phyloP scores from a whole-genome alignment of 2,888 invertebrate genomes.

The Eudiplozoon nipponicum region DNA sequence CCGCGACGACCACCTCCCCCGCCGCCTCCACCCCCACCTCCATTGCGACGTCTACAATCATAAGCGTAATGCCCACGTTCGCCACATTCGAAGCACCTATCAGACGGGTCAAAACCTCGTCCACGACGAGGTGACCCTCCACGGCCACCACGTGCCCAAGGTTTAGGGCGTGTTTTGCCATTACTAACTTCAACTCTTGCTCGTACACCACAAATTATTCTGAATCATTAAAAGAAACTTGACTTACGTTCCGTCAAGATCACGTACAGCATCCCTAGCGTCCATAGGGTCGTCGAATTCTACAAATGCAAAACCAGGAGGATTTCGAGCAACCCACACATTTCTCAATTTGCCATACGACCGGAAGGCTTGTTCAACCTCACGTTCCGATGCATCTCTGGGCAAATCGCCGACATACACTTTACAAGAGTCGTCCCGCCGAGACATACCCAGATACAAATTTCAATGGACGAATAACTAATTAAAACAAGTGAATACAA shows the following conservation, averaged over 20 bases:
- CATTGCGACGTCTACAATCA: slow-evolving; percentile 9
- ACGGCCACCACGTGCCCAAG: slow-evolving; percentile 6
- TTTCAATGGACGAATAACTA: too few species aligned
- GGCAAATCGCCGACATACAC: slow-evolving; percentile 19
- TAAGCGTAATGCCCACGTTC: slow-evolving; percentile 16
- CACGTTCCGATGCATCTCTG: slow-evolving; percentile 18
- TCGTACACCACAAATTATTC: slow-evolving; percentile 13
- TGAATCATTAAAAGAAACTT: background rate
- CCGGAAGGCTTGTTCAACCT: slow-evolving; percentile 18
- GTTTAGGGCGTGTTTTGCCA: slow-evolving; percentile 6
- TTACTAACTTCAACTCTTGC: slow-evolving; percentile 12
- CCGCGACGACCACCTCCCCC: background rate
- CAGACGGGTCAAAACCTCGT: slow-evolving; percentile 9
- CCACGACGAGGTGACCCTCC: slow-evolving; percentile 7
- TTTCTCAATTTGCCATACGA: slow-evolving; percentile 20
- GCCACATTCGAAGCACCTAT: slow-evolving; percentile 16
- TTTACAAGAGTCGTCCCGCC: slow-evolving; percentile 16
- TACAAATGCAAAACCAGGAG: slow-evolving; percentile 45
- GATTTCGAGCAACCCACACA: slow-evolving; percentile 25
- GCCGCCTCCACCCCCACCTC: slow-evolving; percentile 8
- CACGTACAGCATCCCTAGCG: slow-evolving; percentile 51
- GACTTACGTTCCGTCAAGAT: slow-evolving; percentile 46
- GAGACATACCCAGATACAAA: too few species aligned
- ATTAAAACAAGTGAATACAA: too few species aligned
- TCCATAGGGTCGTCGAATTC: slow-evolving; percentile 58